A percentile compares a stretch with the other conserved stretches of the same genome.
Conservation (phyloP, 1,140 invertebrate genomes). For the Meloidogyne floridensis region DNA sequence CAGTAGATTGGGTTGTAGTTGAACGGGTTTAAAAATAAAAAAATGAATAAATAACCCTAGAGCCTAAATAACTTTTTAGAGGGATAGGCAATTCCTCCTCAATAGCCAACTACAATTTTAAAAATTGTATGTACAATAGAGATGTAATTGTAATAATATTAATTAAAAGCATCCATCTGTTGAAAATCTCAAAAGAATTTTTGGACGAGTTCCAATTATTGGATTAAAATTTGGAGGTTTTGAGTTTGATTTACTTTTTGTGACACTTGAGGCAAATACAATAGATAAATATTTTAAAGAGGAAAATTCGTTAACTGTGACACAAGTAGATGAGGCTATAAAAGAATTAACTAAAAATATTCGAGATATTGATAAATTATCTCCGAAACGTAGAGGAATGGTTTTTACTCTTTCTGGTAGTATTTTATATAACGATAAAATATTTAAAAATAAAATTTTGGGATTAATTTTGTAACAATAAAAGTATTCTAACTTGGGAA, state of each 20-base stretch:
- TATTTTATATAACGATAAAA: not conserved
- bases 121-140: too few relatives aligned
- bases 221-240: not conserved
- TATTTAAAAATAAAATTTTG: too few relatives aligned
- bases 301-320: not conserved
- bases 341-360: not conserved
- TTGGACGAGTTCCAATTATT: not conserved
- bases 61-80: too few relatives aligned
- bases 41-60: too few relatives aligned
- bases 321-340: not conserved
- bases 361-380: not conserved
- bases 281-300: not conserved
- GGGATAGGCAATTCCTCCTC: too few relatives aligned
- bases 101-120: too few relatives aligned
- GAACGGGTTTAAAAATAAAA: too few relatives aligned
- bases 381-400: not conserved
- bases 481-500: too few relatives aligned
- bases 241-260: not conserved
- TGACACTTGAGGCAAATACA: not conserved
- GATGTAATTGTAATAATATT: too few relatives aligned
- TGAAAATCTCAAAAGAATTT: not conserved
- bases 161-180: not conserved
- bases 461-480: too few relatives aligned
- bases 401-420: not conserved
- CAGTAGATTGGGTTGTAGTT: too few relatives aligned